These are phyloP conservation scores for Drosophila grimshawi DNA, from an alignment of 1,140 invertebrate genomes.

Conservation along the genomic window DNA sequence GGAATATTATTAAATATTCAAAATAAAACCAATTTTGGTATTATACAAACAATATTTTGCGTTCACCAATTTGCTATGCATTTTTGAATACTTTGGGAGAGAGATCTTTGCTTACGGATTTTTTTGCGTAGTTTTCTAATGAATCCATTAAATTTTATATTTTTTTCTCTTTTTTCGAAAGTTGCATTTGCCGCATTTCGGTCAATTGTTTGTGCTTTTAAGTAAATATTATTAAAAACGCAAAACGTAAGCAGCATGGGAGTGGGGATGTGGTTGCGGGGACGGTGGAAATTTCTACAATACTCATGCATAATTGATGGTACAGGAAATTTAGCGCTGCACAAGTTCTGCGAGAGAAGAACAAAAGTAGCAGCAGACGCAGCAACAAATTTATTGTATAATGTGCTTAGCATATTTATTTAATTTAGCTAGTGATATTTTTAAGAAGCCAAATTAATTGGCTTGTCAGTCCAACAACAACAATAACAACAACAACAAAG, in stretches of 20 bases:
- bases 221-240: conserved; percentile 81
- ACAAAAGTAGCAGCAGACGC: neutral
- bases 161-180: conserved; percentile 45
- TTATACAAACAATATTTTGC: no score
- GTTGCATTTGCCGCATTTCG: conserved; percentile 62
- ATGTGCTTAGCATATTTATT: conserved; percentile 73
- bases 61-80: neutral
- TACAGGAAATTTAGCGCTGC: conserved; percentile 64
- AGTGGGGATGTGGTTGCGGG: conserved; percentile 14
- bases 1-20: no score
- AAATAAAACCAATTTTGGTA: no score
- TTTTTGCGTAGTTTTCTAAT: conserved; percentile 62
- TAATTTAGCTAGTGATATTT: conserved; percentile 76
- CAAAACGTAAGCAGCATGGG: conserved; percentile 49
- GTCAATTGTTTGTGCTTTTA: conserved; percentile 76
- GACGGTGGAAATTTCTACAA: conserved; percentile 47
- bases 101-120: conserved; percentile 17
- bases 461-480: conserved; percentile 52
- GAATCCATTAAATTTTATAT: conserved; percentile 45
- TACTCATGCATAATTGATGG: conserved; percentile 77
- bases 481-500: conserved; percentile 1
- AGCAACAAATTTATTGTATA: conserved; percentile 31
- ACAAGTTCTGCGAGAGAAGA: conserved; percentile 34
- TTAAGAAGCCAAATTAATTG: conserved; percentile 78
- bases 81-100: conserved; percentile 8